These are phyloP conservation scores for Microtus richardsoni DNA, from an alignment of 2,113 vertebrate genomes.

Conservation along the genomic window DNA sequence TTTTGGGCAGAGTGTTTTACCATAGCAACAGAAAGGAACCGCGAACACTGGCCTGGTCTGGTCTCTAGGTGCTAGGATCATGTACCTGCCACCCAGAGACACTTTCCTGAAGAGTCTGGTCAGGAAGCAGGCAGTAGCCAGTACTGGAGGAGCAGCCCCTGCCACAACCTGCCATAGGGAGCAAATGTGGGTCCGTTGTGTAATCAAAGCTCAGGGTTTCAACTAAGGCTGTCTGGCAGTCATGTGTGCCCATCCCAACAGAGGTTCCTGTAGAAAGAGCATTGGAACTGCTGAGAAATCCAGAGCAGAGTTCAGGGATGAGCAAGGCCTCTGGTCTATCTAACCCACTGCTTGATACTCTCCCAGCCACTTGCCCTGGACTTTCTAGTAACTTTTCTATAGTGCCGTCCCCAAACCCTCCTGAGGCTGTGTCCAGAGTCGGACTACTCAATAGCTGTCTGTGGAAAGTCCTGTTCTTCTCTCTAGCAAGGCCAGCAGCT, in stretches of 20 bases:
- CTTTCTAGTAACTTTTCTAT: background rate
- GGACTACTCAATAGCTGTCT: too few relatives aligned
- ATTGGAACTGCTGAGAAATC: background rate
- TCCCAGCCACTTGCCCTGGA: background rate
- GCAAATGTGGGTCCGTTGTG: background rate
- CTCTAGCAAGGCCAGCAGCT: background rate
- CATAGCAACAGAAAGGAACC: background rate
- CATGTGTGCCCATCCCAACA: background rate
- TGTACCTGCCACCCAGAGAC: background rate
- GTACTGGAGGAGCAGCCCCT: background rate
- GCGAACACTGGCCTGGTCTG: background rate
- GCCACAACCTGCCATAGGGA: background rate
- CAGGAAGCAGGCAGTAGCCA: background rate
- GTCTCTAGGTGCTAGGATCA: background rate
- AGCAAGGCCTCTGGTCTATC: background rate
- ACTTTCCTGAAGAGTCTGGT: background rate
- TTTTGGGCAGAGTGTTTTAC: background rate
- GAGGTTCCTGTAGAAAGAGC: background rate
- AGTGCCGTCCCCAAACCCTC: background rate
- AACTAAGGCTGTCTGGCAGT: background rate
- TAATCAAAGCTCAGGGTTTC: background rate
- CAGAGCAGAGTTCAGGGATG: background rate
- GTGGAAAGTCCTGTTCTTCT: background rate
- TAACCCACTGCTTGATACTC: background rate
- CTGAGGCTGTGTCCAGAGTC: background rate